Base-by-base conservation (phyloP, 2,113 vertebrate species). In the Peromyscus leucopus region DNA sequence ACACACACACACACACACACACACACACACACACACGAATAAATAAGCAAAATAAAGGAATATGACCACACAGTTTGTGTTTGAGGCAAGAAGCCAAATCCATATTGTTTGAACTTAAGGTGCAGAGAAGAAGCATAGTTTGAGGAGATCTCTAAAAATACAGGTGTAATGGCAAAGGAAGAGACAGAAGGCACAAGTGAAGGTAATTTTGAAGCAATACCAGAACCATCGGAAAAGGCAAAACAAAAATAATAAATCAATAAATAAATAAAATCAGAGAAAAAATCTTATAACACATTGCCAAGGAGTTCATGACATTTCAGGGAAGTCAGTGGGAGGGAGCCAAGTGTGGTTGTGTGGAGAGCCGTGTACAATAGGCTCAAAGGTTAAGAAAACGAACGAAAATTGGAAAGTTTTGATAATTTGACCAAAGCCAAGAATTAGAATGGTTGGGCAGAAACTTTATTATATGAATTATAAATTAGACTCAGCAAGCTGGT, bases 351-450 rank as follows among this genome's bases (percentile, higher is more conserved):
- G 75, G 75, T 61, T 89, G 57, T 92, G 48, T 21, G 91, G 46
- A 86, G 57, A 80, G 55, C 80, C 55, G 36, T 33, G 55, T 24
- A 72, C 89, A 97, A 85, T 59, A 55, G 61, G 71, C 57, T 92
- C 89, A 97, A 94, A 98, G 71, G 76, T 94, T 92, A 97, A 96
- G 55, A 78, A 95, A 94, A 96, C 16, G 39, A 94, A 96, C 16
- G 31, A 94, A 61, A 80, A 80, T 78, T 92, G 78, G 48, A 83
- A 85, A 71, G n/a, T 89, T 95, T 75, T 84, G 55, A 36, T 89
- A 88, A 48, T 71, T 89, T 91, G 71, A 80, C 85, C 46, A 88
- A 97, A 96, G 51, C 51, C 83, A 75, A 83, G 69, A 80, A 9
- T 42, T 90, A 89, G 67, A 71, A 76, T 7, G 7, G 75, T 26